Evolutionary conservation across 2,113 vertebrate genomes (phyloP), one percentile per base, ranked within the genome.

Genomic region (Leucopsar rothschildi): DNA sequence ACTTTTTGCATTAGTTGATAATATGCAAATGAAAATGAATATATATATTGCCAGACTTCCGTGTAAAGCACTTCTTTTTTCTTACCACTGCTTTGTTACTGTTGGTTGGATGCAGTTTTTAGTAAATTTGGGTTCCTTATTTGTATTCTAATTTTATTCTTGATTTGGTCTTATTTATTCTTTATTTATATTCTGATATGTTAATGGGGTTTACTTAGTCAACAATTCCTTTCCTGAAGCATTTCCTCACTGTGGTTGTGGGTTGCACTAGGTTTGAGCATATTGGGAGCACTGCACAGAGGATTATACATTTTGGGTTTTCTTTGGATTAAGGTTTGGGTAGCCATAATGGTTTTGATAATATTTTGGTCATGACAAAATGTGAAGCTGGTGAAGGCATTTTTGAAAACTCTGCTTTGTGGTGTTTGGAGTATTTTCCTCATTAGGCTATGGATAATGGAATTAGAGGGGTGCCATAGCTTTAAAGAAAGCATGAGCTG

Each of bases 401-500:
- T 82, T 89, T 56, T 71, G 56, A 85, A 95, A 91, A 66, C 4
- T 25, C 23, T 66, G 24, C 57, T 94, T 84, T 68, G 24, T 66
- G 28, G 37, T 45, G 8, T 49, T 63, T 33, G 18, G 21, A 6
- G 11, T 42, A 35, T 31, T 69, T 53, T 19, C 45, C 35, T 31
- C 15, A 25, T 52, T 79, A 79, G 70, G 27, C 27, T 52, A 3
- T 37, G 24, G 71, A 27, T 61, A 57, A 61, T 45, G 37, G 57
- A 82, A 82, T 64, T 90, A 80, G 28, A 88, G 28, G 50, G 28
- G 9, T 37, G 50, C 52, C 42, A 35, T 47, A 65, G 16, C 88
- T 95, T 94, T 90, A 94, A 92, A 73, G 85, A 82, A 88, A 92
- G 31, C 19, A 57, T 76, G 82, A 80, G 59, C 16, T 90, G 75